Percentiles rank a stretch among this genome's conserved stretches.
phyloP scores from a whole-genome alignment of 2,113 vertebrate genomes.

The pig (Sus scrofa) region T2T-Sscrofa CM000812.6:247184501-247185000 shows the following conservation, averaged over 20 bases:
- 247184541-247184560: conserved; percentile 30
- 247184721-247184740: not conserved
- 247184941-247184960: not conserved
- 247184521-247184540: conserved; percentile 37
- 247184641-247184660: not conserved
- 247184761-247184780: conserved; percentile 53
- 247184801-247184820: conserved; percentile 23
- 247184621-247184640: not conserved
- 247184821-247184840: conserved; percentile 45
- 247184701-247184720: conserved; percentile 13
- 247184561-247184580: not conserved
- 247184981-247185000: not conserved
- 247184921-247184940: not conserved
- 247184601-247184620: not conserved
- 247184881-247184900: not conserved
- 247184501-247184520: not conserved
- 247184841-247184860: not conserved
- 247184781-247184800: not conserved
- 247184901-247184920: not conserved
- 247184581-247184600: not conserved
- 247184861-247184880: conserved; percentile 1
- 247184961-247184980: not conserved
- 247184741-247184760: conserved; percentile 14
- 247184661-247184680: not conserved
- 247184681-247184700: not conserved